Conservation (phyloP, 2,113 vertebrate species). For the Cettia cetti region DNA sequence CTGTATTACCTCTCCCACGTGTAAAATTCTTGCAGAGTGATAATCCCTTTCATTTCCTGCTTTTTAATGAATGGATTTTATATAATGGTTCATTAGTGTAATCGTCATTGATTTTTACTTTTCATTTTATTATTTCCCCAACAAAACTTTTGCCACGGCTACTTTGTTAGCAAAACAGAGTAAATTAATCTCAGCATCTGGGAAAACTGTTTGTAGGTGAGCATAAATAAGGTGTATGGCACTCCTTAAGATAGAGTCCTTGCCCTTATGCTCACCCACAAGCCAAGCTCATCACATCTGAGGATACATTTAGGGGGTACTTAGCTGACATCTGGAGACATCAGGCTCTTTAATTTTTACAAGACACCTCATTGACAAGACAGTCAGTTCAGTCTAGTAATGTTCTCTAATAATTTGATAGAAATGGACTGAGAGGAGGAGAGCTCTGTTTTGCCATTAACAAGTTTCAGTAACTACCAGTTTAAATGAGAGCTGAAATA, state of each 20-base stretch:
- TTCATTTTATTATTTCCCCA: conserved; percentile 27
- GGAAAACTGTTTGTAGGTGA: not conserved
- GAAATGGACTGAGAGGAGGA: not conserved
- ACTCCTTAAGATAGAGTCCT: accelerated
- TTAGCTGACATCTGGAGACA: not conserved
- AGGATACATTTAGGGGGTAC: not conserved
- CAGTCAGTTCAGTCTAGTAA: not conserved
- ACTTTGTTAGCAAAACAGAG: not conserved
- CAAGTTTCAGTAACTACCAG: not conserved
- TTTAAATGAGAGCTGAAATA: not conserved
- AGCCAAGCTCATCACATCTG: not conserved
- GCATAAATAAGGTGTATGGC: not conserved
- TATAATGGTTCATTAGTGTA: conserved; percentile 38
- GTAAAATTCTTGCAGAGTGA: conserved; percentile 2
- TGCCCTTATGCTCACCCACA: not conserved
- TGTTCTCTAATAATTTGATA: not conserved
- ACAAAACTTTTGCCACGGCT: not conserved
- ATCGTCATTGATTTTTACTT: conserved; percentile 24
- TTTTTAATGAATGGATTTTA: conserved; percentile 56
- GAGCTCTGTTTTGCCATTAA: not conserved
- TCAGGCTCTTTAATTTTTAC: not conserved
- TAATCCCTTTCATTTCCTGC: conserved; percentile 53
- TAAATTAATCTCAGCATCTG: conserved; percentile 3
- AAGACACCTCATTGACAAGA: not conserved
- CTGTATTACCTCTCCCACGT: not conserved